A percentile compares a stretch with the other conserved stretches of the same genome.
Conservation (phyloP, 2,113 vertebrate species). For the Centropus bengalensis region DNA sequence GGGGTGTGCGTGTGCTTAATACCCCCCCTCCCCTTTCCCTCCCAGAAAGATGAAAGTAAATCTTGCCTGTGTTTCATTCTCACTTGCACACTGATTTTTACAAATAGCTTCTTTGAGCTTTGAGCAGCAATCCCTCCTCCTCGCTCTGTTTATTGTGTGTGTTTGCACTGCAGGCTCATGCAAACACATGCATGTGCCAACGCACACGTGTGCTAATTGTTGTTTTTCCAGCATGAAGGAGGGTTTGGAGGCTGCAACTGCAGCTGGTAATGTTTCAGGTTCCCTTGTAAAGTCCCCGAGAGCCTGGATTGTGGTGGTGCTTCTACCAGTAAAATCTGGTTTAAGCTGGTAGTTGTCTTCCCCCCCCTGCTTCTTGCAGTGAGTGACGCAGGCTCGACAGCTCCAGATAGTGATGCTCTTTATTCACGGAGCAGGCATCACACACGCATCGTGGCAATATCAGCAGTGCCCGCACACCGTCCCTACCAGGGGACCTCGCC, state of each 20-base stretch:
- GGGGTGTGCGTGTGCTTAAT: background rate
- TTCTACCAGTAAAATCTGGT: constrained; percentile 75
- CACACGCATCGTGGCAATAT: background rate
- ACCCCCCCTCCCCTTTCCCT: background rate
- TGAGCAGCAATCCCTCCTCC: constrained; percentile 8
- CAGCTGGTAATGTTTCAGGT: constrained; percentile 26
- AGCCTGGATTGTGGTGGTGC: constrained; percentile 63
- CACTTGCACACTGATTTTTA: constrained; percentile 32
- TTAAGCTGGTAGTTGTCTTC: constrained; percentile 67
- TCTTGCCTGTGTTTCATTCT: constrained; percentile 15
- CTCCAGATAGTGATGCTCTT: constrained; percentile 70
- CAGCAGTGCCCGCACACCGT: background rate
- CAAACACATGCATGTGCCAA: constrained; percentile 23
- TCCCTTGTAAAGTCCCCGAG: constrained; percentile 44
- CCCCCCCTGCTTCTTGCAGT: constrained; percentile 46
- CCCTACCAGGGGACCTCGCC: background rate
- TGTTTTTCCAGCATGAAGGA: constrained; percentile 20
- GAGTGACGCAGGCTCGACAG: constrained; percentile 73
- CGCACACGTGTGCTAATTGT: background rate
- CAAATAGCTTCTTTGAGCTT: constrained; percentile 39
- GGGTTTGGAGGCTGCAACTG: constrained; percentile 7
- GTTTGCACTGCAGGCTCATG: constrained; percentile 13
- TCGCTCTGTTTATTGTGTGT: background rate
- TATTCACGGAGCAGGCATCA: constrained; percentile 52
- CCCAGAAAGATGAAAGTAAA: constrained; percentile 49